A percentile compares a stretch with the other conserved stretches of the same genome.
Evolutionary conservation across 2,888 invertebrate genomes (phyloP).

Genomic region (Ennomos erosarius): DNA sequence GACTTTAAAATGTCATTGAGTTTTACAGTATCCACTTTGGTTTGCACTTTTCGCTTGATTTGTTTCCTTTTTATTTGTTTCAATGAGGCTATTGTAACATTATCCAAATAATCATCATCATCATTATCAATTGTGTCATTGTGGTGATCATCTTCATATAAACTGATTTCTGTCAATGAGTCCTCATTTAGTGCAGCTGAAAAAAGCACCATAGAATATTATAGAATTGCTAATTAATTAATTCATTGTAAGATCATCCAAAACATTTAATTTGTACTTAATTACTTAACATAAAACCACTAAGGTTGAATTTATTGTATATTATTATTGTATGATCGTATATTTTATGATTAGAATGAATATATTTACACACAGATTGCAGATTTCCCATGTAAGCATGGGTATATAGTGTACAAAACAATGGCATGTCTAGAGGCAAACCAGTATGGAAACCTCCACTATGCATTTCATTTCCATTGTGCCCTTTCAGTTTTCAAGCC

Average conservation of each 20-base stretch:
- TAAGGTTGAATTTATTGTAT: too few species aligned
- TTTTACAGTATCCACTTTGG: conserved; percentile 56
- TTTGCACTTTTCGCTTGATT: conserved; percentile 54
- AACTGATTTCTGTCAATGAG: conserved; percentile 53
- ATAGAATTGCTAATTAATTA: too few species aligned
- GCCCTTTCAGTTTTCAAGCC: too few species aligned
- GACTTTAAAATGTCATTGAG: conserved; percentile 65
- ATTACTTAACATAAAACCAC: too few species aligned
- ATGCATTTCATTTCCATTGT: too few species aligned
- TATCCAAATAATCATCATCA: conserved; percentile 60
- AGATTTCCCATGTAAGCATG: too few species aligned
- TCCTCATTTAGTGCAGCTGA: conserved; percentile 62
- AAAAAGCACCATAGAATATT: conserved; percentile 11
- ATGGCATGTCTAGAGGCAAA: too few species aligned
- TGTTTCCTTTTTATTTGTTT: conserved; percentile 63
- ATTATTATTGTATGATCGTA: too few species aligned
- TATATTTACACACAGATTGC: conserved; percentile 6
- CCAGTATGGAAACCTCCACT: too few species aligned
- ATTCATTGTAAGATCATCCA: too few species aligned
- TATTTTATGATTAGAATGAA: neutral
- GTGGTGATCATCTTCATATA: conserved; percentile 44
- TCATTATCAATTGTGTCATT: conserved; percentile 39
- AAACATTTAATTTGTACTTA: too few species aligned
- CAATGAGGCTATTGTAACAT: conserved; percentile 67
- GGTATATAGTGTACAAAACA: too few species aligned